Conservation (phyloP, 2,113 vertebrate species). For the Callaeas wilsoni region DNA sequence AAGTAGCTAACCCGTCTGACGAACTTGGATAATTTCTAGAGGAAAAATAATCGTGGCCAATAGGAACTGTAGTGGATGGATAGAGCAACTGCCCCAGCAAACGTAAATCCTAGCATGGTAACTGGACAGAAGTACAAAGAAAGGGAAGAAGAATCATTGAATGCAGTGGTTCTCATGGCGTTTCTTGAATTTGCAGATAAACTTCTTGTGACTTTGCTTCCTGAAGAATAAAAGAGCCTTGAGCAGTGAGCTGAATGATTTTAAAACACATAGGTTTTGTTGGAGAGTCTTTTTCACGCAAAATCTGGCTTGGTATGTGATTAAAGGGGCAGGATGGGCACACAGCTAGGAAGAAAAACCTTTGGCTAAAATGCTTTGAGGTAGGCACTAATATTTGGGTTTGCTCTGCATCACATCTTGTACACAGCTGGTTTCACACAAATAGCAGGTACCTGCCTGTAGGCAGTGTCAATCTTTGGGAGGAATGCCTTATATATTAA, state of each 20-base stretch:
- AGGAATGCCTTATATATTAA: background rate
- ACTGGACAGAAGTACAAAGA: background rate
- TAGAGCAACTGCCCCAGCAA: background rate
- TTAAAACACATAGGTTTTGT: background rate
- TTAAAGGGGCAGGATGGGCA: background rate
- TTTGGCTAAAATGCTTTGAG: background rate
- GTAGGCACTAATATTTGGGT: background rate
- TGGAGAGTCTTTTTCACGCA: background rate
- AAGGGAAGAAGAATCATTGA: background rate
- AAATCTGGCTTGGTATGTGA: background rate
- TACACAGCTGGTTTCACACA: background rate
- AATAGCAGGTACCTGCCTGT: background rate
- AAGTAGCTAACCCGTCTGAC: background rate
- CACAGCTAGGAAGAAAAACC: background rate
- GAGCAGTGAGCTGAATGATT: background rate
- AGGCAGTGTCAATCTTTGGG: background rate
- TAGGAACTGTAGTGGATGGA: background rate
- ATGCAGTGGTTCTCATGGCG: background rate
- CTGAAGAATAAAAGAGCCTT: background rate
- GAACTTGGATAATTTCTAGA: background rate
- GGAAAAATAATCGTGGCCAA: background rate
- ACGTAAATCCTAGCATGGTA: background rate
- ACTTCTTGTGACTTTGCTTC: background rate
- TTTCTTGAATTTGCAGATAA: background rate
- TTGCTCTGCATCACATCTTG: background rate